These are phyloP conservation scores for Scaptomyza pallida DNA, from an alignment of 1,140 invertebrate species.

Conservation along the genomic window DNA sequence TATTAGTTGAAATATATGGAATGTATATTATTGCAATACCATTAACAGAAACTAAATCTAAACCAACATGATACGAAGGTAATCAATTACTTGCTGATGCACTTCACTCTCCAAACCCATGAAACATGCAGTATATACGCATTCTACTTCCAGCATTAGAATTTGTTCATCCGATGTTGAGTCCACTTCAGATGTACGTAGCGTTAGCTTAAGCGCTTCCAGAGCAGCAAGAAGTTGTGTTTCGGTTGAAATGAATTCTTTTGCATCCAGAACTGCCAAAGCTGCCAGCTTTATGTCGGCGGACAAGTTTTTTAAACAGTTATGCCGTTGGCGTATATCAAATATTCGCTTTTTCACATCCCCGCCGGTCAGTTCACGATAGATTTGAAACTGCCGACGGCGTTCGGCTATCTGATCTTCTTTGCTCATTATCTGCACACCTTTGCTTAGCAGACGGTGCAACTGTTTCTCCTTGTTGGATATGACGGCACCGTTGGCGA, in stretches of 20 bases:
- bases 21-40: slow-evolving; percentile 9
- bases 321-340: slow-evolving; percentile 65
- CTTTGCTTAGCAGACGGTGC: too few species aligned
- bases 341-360: slow-evolving; percentile 28
- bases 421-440: background rate
- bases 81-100: slow-evolving; percentile 37
- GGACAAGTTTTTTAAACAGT: slow-evolving; percentile 63
- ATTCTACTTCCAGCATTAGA: slow-evolving; percentile 58
- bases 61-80: slow-evolving; percentile 37
- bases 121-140: slow-evolving; percentile 67
- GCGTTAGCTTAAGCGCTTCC: slow-evolving; percentile 50
- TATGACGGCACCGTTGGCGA: too few species aligned
- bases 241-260: slow-evolving; percentile 15
- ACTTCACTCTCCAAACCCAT: slow-evolving; percentile 47
- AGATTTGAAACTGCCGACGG: slow-evolving; percentile 68
- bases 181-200: slow-evolving; percentile 11
- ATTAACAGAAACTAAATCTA: slow-evolving; percentile 25
- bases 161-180: slow-evolving; percentile 23
- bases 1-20: slow-evolving; percentile 49
- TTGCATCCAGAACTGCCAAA: slow-evolving; percentile 23
- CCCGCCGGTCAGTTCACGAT: slow-evolving; percentile 66
- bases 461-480: too few species aligned
- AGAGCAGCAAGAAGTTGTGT: slow-evolving; percentile 35
- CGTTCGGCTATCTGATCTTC: slow-evolving; percentile 58
- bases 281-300: slow-evolving; percentile 50